phyloP scores from a whole-genome alignment of 2,113 vertebrate genomes.

The Empidonax alnorum region DNA sequence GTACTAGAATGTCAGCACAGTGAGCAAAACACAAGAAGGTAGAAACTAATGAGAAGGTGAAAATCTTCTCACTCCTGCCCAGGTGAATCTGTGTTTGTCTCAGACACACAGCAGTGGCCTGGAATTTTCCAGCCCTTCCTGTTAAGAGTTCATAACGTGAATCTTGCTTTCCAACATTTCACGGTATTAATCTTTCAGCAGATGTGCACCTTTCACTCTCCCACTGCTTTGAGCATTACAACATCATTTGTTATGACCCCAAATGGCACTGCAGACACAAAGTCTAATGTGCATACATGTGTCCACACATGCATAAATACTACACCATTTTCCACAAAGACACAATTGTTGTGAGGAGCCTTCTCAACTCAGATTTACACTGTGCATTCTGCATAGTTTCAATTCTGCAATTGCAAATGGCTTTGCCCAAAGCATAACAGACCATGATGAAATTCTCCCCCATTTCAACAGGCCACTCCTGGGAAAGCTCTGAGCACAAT shows the following conservation, averaged over 20 bases:
- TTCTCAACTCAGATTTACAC: not conserved
- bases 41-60: not conserved
- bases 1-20: not conserved
- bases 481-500: not conserved
- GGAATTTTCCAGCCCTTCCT: not conserved
- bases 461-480: not conserved
- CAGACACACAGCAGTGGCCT: not conserved
- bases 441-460: not conserved
- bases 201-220: not conserved
- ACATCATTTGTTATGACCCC: not conserved
- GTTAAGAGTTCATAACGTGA: not conserved
- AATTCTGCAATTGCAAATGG: fast-evolving
- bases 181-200: not conserved
- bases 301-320: not conserved
- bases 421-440: not conserved
- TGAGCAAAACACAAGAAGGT: not conserved
- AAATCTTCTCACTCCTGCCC: not conserved
- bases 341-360: not conserved
- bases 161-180: not conserved
- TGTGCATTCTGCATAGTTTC: not conserved
- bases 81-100: not conserved
- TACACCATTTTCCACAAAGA: not conserved
- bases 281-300: not conserved
- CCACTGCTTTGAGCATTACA: not conserved
- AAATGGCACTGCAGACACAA: not conserved